Evolutionary conservation across 2,797 vertebrate genomes (phyloP).

Genomic region (Gambusia yucatana): DNA sequence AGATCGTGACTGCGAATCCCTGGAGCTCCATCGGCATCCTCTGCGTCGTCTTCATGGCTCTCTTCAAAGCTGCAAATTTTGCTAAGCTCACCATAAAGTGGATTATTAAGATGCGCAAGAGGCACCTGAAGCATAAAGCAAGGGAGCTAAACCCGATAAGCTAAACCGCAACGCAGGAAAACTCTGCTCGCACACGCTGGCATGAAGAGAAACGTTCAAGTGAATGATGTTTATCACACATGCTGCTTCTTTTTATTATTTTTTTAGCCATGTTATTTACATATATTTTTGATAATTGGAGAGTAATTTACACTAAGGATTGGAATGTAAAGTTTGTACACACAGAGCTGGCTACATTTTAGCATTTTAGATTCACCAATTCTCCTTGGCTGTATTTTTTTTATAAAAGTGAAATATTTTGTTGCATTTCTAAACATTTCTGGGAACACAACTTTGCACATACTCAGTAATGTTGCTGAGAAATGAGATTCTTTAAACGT

Average conservation of each 20-base stretch:
- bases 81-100: slow-evolving; percentile 93
- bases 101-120: slow-evolving; percentile 93
- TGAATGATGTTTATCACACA: neutral
- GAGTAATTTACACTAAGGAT: neutral
- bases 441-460: neutral
- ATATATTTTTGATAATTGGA: neutral
- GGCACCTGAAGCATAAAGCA: slow-evolving; percentile 85
- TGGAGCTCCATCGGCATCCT: slow-evolving; percentile 95
- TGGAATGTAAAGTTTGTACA: slow-evolving; percentile 3
- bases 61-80: slow-evolving; percentile 97
- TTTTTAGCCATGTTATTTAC: neutral
- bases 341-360: neutral
- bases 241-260: neutral
- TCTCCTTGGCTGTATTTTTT: neutral
- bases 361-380: slow-evolving; percentile 1
- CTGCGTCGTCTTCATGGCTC: slow-evolving; percentile 94
- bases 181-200: neutral
- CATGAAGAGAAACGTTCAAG: neutral
- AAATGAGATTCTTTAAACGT: neutral
- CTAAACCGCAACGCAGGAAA: slow-evolving; percentile 67
- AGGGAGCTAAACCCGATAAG: slow-evolving; percentile 86
- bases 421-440: slow-evolving; percentile 29
- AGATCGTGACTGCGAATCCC: slow-evolving; percentile 96
- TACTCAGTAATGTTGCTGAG: slow-evolving; percentile 11
- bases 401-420: slow-evolving; percentile 5